Evolutionary conservation across 2,113 vertebrate species (phyloP).

Genomic region (Onychorhynchus coronatus): DNA sequence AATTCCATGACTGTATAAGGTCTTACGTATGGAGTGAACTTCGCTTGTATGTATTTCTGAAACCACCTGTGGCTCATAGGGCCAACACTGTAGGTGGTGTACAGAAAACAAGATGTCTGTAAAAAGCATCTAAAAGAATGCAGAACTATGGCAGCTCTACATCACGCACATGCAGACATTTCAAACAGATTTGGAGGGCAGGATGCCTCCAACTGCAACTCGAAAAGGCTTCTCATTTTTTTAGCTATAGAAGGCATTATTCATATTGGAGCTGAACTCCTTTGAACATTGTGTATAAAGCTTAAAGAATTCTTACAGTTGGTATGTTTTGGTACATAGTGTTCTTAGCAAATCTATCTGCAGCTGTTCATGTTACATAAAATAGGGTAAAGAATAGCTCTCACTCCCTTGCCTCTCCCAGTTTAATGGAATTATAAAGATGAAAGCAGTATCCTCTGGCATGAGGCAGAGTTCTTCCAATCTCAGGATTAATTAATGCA

Average conservation of each 20-base stretch:
- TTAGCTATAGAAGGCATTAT: not conserved
- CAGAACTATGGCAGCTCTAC: not conserved
- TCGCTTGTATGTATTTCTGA: not conserved
- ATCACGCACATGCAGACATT: not conserved
- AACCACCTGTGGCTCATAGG: not conserved
- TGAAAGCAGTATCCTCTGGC: not conserved
- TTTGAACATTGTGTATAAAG: not conserved
- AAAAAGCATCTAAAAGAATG: not conserved
- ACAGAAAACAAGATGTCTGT: not conserved
- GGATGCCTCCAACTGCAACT: not conserved
- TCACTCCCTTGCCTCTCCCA: not conserved
- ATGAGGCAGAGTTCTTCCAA: not conserved
- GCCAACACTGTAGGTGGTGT: not conserved
- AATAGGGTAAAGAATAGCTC: not conserved
- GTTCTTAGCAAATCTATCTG: not conserved
- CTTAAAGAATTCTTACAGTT: not conserved
- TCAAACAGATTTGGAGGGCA: not conserved
- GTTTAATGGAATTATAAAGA: not conserved
- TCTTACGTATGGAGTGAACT: not conserved
- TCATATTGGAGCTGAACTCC: not conserved
- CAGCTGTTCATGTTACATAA: not conserved
- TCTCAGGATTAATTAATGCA: not conserved
- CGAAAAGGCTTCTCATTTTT: not conserved
- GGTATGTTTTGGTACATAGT: not conserved
- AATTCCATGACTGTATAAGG: not conserved